Conservation (phyloP, 2,888 invertebrate genomes). For the Mycogona germanica region DNA sequence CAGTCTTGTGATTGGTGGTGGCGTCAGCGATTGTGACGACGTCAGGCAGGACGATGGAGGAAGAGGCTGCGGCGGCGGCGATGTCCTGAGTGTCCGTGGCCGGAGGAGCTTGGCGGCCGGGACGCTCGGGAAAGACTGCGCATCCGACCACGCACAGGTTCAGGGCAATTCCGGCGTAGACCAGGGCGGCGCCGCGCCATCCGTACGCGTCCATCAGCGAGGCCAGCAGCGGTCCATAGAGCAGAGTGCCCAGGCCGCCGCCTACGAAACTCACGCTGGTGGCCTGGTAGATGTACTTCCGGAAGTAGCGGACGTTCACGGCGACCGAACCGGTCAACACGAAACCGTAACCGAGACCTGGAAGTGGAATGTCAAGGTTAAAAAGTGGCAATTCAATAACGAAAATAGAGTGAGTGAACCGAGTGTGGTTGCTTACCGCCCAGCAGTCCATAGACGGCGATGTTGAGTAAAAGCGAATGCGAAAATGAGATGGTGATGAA, state of each 20-base stretch:
- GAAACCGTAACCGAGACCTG: conserved; percentile 2
- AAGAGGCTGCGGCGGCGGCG: no score
- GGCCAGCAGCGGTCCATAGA: neutral
- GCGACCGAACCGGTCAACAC: conserved; percentile 1
- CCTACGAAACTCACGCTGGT: conserved; percentile 8
- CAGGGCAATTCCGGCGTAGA: neutral
- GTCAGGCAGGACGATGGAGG: no score
- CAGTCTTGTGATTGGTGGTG: no score
- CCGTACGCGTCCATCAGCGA: neutral
- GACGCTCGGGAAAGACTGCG: neutral
- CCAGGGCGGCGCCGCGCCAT: conserved; percentile 2
- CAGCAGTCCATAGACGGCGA: neutral
- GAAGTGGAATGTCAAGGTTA: neutral
- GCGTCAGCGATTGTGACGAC: no score
- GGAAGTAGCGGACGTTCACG: conserved; percentile 1
- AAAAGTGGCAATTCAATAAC: neutral
- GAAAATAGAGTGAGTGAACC: no score
- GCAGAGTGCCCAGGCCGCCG: conserved; percentile 1
- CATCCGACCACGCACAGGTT: neutral
- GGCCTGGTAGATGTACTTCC: neutral
- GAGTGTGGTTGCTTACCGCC: conserved; percentile 2
- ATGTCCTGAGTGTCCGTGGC: neutral
- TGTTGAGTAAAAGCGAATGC: neutral
- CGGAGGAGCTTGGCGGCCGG: neutral
- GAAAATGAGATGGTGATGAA: neutral